Evolutionary conservation across 2,113 vertebrate genomes (phyloP).

Genomic region (Cavia aperea): DNA sequence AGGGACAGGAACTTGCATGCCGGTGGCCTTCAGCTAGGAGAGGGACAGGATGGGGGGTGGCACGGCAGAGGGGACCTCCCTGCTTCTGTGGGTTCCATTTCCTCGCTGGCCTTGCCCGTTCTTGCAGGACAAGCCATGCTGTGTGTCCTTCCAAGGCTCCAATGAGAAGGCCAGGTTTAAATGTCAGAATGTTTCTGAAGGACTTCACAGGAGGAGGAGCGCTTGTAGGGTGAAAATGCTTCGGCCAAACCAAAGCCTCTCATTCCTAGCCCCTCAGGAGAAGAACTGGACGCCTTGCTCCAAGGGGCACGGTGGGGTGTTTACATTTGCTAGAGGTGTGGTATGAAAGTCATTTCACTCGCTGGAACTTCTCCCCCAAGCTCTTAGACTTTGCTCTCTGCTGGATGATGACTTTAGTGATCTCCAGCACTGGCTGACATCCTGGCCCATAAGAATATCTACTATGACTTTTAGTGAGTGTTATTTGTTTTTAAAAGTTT

Average conservation of each 20-base stretch:
- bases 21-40: not conserved
- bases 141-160: not conserved
- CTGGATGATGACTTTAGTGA: not conserved
- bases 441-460: not conserved
- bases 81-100: not conserved
- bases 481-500: constrained; percentile 6
- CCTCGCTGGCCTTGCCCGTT: not conserved
- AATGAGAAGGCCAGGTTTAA: not conserved
- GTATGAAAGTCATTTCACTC: not conserved
- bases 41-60: accelerated
- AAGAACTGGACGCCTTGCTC: not conserved
- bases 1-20: not conserved
- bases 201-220: not conserved
- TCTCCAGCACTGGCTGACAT: not conserved
- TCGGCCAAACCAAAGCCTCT: not conserved
- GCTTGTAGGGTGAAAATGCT: not conserved
- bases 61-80: accelerated
- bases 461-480: not conserved
- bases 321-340: not conserved
- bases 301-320: not conserved
- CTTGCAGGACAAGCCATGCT: not conserved
- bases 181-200: constrained; percentile 2
- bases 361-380: not conserved
- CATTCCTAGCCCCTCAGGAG: not conserved
- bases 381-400: not conserved